Evolutionary conservation across 2,888 invertebrate species (phyloP), one percentile per base, ranked within the genome.

Genomic region (Lasioglossum marginatum): DNA sequence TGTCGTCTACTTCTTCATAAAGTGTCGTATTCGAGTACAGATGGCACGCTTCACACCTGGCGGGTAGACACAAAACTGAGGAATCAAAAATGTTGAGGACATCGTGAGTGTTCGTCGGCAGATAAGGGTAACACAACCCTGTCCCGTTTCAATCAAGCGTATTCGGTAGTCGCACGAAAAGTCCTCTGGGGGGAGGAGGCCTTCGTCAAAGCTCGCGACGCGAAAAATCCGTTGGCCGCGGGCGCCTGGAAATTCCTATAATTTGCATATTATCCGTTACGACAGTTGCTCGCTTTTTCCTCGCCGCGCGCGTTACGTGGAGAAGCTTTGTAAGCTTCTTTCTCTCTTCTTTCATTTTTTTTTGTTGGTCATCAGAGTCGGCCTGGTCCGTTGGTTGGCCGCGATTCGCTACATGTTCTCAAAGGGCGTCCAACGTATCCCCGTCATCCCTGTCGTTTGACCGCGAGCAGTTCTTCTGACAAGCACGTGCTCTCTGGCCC

Each of bases 231-330:
- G 90, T 86, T 89, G 89, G 72, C 83, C 83, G 78, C 77, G 74
- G 68, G 68, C 57, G 87, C 72, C 81, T 81, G 81, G 79, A 88
- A 89, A 90, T 86, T 87, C 83, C 68, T 75, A 82, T 79, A 82
- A 92, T 92, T 92, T 90, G 87, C 92, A 92, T 92, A 92, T 92
- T 91, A 93, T 93, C 91, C 93, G 93, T 93, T 93, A 92, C 89
- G 88, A 85, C 91, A 86, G 89, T 89, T 88, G 90, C 89, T 77
- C 87, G 86, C 66, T 81, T 84, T 86, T 88, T 91, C 78, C 81
- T 81, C 79, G 82, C 63, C 77, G 77, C 57, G 77, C 52, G 52
- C n/a, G 79, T 82, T 77, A 77, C 87, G 86, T 73, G 76, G 78
- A 88, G 73, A 34, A 73, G 82, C 78, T 72, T 80, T 77, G 66